phyloP scores from a whole-genome alignment of 2,797 vertebrate genomes.

The Tokudaia tokunoshimensis region DNA sequence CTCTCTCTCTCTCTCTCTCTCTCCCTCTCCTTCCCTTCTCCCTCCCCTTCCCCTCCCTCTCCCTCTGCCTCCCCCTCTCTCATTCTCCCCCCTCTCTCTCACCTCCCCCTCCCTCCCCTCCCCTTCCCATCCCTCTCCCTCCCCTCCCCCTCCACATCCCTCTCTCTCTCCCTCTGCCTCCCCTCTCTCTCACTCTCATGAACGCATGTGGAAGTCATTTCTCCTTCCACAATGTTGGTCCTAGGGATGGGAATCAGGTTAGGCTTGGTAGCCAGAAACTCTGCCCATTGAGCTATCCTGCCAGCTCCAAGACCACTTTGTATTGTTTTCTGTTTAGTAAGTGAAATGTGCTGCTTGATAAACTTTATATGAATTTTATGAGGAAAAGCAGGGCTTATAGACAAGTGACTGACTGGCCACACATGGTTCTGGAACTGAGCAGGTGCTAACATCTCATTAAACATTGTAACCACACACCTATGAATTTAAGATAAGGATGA shows the following conservation, averaged over 20 bases:
- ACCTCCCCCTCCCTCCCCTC: too few relatives aligned
- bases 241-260: background rate
- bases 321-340: constrained; percentile 62
- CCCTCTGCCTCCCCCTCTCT: too few relatives aligned
- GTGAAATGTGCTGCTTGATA: constrained; percentile 28
- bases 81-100: too few relatives aligned
- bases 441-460: constrained; percentile 36
- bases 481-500: background rate
- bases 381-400: constrained; percentile 48
- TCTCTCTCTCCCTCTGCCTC: background rate
- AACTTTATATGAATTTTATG: constrained; percentile 67
- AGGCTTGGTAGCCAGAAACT: background rate
- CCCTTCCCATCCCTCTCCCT: too few relatives aligned
- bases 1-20: background rate
- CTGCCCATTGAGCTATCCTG: background rate
- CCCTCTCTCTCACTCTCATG: too few relatives aligned
- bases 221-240: background rate
- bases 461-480: constrained; percentile 30
- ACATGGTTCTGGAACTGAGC: constrained; percentile 25
- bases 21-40: too few relatives aligned
- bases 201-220: background rate
- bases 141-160: too few relatives aligned
- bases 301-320: background rate
- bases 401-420: constrained; percentile 45
- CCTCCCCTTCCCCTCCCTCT: background rate